Evolutionary conservation across 2,113 vertebrate species (phyloP).

Genomic region (Mirounga angustirostris): DNA sequence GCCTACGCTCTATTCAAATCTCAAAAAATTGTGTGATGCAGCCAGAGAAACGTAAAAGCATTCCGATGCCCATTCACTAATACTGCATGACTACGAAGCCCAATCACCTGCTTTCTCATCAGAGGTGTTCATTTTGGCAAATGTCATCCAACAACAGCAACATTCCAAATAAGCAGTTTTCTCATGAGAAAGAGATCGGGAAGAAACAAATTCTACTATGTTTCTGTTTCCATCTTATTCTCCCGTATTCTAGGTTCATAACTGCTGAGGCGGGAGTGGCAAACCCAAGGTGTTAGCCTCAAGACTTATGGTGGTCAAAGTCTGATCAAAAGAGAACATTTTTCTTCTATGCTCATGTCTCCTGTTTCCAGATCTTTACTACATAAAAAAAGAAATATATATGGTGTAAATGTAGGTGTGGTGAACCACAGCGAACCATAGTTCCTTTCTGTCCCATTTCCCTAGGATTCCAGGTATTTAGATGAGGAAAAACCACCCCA

Average conservation of each 20-base stretch:
- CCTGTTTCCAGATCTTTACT: not conserved
- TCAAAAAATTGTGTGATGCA: not conserved
- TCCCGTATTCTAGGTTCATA: not conserved
- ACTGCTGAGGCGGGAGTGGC: not conserved
- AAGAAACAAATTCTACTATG: not conserved
- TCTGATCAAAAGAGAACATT: not conserved
- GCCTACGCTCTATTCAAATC: not conserved
- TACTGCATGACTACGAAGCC: not conserved
- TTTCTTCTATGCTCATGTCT: not conserved
- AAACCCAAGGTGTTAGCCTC: not conserved
- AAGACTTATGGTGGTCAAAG: not conserved
- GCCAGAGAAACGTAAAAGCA: not conserved
- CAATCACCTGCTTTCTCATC: not conserved
- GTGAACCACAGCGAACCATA: not conserved
- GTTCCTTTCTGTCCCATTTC: not conserved
- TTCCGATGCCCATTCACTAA: not conserved
- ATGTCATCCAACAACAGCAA: not conserved
- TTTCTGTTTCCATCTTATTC: not conserved
- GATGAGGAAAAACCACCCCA: not conserved
- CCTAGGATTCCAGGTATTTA: not conserved
- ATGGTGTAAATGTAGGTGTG: not conserved
- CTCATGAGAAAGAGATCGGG: not conserved
- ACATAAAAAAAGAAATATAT: not conserved
- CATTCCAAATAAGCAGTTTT: not conserved
- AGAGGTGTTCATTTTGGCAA: not conserved